Evolutionary conservation across 1,140 invertebrate species (phyloP).

Genomic region (Anastrepha ludens): DNA sequence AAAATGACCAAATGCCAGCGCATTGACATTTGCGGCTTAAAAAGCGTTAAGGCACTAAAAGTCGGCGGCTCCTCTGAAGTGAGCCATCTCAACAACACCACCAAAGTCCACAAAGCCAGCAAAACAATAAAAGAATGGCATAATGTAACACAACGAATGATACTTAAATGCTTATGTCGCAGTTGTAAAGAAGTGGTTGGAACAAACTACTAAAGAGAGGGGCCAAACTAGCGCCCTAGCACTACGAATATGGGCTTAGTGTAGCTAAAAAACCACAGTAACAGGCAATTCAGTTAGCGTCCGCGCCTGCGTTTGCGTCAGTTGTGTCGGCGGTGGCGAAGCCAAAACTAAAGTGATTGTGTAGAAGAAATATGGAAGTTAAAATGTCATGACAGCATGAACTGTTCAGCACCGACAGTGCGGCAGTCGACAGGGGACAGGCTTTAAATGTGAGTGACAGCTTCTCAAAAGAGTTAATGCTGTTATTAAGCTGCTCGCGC

Average conservation of each 20-base stretch:
- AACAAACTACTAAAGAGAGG: not conserved
- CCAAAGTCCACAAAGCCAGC: not conserved
- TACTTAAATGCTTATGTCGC: constrained; percentile 39
- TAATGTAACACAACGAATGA: constrained; percentile 43
- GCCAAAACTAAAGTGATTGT: constrained; percentile 41
- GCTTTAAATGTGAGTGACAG: constrained; percentile 66
- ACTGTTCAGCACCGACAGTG: constrained; percentile 54
- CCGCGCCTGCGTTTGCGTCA: no score
- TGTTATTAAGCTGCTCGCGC: constrained; percentile 69
- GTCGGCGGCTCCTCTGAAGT: constrained; percentile 28
- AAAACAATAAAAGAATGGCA: constrained; percentile 26
- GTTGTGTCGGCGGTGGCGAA: not conserved
- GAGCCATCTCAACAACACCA: constrained; percentile 28
- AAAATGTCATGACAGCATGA: constrained; percentile 55
- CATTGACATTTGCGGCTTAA: constrained; percentile 36
- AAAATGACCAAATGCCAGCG: constrained; percentile 9
- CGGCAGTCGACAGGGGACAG: constrained; percentile 39
- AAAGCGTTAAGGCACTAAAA: constrained; percentile 29
- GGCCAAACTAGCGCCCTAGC: constrained; percentile 4
- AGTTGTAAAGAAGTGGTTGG: constrained; percentile 8
- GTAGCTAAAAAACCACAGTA: constrained; percentile 22
- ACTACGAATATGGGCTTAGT: constrained; percentile 7
- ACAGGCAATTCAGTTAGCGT: not conserved
- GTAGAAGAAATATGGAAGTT: constrained; percentile 52
- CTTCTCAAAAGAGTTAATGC: constrained; percentile 73